Conservation (phyloP, 1,140 invertebrate genomes). For the Nomia melanderi region DNA sequence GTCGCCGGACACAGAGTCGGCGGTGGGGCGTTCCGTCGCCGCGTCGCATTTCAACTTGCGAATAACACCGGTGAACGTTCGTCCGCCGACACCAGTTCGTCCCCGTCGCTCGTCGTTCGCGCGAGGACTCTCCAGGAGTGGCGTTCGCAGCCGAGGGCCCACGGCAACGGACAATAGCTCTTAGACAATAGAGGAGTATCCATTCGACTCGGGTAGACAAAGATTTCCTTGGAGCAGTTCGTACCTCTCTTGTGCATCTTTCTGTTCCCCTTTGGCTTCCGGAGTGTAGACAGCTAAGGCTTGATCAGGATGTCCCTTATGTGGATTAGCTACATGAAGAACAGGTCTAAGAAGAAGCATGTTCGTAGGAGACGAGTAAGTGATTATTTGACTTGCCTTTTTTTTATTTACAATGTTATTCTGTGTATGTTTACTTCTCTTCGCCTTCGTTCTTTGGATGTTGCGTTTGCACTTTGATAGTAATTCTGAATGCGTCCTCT, state of each 20-base stretch:
- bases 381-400: slow-evolving; percentile 15
- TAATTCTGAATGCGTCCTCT: too few relatives aligned
- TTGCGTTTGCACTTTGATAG: too few relatives aligned
- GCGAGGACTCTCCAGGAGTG: background rate
- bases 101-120: slow-evolving; percentile 27
- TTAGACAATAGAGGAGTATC: background rate
- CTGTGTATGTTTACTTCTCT: too few relatives aligned
- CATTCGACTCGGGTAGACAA: background rate
- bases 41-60: slow-evolving; percentile 39
- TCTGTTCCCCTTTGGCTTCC: too few relatives aligned
- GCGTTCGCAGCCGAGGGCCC: background rate
- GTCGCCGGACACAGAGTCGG: too few relatives aligned
- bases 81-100: slow-evolving; percentile 41
- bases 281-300: too few relatives aligned
- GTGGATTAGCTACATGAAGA: slow-evolving; percentile 76
- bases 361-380: slow-evolving; percentile 63
- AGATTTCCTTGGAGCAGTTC: background rate
- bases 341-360: slow-evolving; percentile 65
- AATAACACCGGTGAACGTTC: slow-evolving; percentile 31
- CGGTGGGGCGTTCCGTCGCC: too few relatives aligned
- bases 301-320: slow-evolving; percentile 71
- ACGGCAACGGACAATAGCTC: background rate
- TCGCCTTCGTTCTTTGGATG: too few relatives aligned
- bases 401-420: background rate
- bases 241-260: background rate